Evolutionary conservation across 1,140 invertebrate species (phyloP), one percentile per base, ranked within the genome.

Genomic region (Polypedilum pembai): DNA sequence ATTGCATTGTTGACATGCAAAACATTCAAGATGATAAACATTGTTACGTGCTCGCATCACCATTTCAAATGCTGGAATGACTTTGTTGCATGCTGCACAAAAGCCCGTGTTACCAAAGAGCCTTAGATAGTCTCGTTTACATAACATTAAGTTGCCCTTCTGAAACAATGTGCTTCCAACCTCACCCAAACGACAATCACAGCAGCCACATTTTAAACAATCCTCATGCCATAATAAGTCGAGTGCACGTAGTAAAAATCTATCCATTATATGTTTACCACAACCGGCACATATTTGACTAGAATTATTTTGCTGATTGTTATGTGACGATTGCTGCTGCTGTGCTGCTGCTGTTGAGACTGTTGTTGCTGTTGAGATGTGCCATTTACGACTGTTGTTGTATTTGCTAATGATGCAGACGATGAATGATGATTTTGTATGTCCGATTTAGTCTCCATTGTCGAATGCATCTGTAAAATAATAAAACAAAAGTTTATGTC

Each of bases 61-160:
- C 95, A 98, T 97, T 84, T 98, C 96, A 82, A 98, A 98, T 66
- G 96, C 95, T 4, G 96, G 96, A 82, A 99, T 98, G 79, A 94
- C 92, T 86, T 98, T 98, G 82, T 92, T 92, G 84, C 94, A 96
- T 17, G 95, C 95, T 41, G 94, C 92, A 85, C 96, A 98, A 82
- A 94, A 92, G 41, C 92, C 92, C n/a, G 92, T 94, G 78, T 91
- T 93, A 41, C 92, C 92, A 80, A 94, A 94, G 78, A 94, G 86
- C 84, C 89, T 96, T 79, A 99, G 88, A 86, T 99, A 98, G 83
- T 98, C 96, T 82, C 95, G 88, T 84, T 95, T 94, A 88, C 96
- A 99, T n/a, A 99, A 87, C 79, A 98, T 94, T 41, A 98, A 88
- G 83, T 98, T 98, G 63, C 95, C 96, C 83, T 96, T 96, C 41